Evolutionary conservation across 2,113 vertebrate species (phyloP).

Genomic region (Antidorcas marsupialis): DNA sequence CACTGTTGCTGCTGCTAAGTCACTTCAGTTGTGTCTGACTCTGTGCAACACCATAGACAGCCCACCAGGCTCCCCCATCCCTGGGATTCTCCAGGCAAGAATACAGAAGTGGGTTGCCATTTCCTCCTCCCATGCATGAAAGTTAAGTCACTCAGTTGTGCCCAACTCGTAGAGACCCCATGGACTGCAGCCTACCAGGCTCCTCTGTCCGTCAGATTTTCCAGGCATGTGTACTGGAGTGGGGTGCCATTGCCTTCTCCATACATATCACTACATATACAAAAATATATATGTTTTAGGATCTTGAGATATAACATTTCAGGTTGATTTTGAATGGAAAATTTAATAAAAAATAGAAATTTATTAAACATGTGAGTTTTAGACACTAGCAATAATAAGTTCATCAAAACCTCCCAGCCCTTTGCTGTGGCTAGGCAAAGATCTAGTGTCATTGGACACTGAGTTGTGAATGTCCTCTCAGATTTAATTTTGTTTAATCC

Average conservation of each 20-base stretch:
- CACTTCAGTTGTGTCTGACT: accelerated
- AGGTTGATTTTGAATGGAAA: not conserved
- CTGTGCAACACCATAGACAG: not conserved
- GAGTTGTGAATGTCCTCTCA: not conserved
- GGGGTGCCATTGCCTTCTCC: not conserved
- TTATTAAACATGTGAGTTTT: not conserved
- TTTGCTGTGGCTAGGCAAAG: not conserved
- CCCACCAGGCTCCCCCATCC: not conserved
- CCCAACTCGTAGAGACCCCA: not conserved
- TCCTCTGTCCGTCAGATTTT: not conserved
- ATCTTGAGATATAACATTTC: not conserved
- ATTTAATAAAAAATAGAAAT: not conserved
- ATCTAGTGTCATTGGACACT: not conserved
- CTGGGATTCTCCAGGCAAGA: not conserved
- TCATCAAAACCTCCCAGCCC: not conserved
- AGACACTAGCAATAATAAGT: not conserved
- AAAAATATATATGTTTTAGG: not conserved
- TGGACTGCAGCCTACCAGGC: not conserved
- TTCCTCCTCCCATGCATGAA: not conserved
- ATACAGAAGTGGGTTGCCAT: not conserved
- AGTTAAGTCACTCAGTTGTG: not conserved
- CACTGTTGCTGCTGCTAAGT: not conserved
- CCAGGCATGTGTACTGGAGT: not conserved
- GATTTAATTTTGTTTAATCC: not conserved
- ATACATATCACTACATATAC: not conserved